Conservation (phyloP, 2,797 vertebrate species). For the Muscicapa comitata region DNA sequence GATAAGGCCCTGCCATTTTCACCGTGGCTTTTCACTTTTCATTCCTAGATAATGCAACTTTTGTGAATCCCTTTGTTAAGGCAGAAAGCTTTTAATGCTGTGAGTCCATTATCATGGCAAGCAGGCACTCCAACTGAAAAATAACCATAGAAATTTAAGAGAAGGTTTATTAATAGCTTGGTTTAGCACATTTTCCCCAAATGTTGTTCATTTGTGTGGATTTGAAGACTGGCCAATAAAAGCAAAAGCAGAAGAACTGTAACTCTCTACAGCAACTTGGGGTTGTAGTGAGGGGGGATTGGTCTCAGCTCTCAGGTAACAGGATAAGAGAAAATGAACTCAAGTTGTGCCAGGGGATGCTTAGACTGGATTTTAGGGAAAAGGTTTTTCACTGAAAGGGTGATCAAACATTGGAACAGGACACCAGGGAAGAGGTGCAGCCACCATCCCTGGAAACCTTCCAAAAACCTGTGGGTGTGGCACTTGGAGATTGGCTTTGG, state of each 20-base stretch:
- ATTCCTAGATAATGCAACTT: background rate
- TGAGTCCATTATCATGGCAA: background rate
- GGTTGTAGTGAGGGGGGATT: background rate
- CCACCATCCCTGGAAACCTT: background rate
- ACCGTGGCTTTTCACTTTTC: background rate
- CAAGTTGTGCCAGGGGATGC: background rate
- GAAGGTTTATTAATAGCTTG: background rate
- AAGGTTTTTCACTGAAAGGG: background rate
- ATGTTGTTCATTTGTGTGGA: background rate
- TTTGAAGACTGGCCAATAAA: background rate
- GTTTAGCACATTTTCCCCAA: background rate
- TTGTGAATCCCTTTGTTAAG: background rate
- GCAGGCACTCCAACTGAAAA: background rate
- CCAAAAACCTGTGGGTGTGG: rapidly evolving
- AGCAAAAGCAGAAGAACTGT: background rate
- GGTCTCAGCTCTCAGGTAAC: rapidly evolving
- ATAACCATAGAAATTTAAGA: background rate
- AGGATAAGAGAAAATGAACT: background rate
- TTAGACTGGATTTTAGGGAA: background rate
- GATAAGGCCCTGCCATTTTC: background rate
- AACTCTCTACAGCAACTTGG: background rate
- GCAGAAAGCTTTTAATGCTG: background rate
- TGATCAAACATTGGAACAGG: background rate
- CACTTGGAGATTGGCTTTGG: rapidly evolving
- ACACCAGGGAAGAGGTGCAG: background rate